Conservation (phyloP, 2,797 vertebrate genomes). For the Coregonus sp. region DNA sequence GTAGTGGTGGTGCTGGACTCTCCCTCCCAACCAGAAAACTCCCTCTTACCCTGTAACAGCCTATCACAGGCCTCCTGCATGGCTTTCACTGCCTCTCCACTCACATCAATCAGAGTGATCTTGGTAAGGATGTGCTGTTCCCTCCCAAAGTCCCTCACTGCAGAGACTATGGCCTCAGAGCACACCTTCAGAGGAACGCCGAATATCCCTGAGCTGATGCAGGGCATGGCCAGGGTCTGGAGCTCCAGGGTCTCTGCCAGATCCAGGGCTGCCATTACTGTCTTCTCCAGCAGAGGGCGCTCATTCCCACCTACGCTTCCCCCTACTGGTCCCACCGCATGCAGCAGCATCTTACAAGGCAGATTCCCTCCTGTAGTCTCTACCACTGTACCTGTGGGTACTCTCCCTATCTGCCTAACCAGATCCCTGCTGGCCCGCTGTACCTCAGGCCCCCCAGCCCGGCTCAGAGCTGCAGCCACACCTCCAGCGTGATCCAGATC, state of each 20-base stretch:
- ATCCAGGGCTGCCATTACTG: conserved; percentile 39
- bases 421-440: conserved; percentile 53
- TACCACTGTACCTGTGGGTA: conserved; percentile 43
- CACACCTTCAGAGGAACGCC: conserved; percentile 57
- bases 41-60: conserved; percentile 3
- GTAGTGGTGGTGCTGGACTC: background rate
- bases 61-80: conserved; percentile 56
- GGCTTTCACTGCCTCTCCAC: conserved; percentile 49
- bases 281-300: conserved; percentile 44
- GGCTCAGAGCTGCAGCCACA: conserved; percentile 61
- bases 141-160: conserved; percentile 53
- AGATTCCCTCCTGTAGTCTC: conserved; percentile 59
- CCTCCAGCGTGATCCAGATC: conserved; percentile 54
- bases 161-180: conserved; percentile 58
- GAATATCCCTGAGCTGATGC: conserved; percentile 54
- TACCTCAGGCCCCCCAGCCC: conserved; percentile 60
- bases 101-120: conserved; percentile 59
- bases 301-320: conserved; percentile 12
- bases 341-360: conserved; percentile 61
- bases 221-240: conserved; percentile 59
- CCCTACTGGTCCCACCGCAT: conserved; percentile 65
- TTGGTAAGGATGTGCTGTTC: conserved; percentile 36
- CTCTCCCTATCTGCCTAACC: conserved; percentile 39
- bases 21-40: background rate
- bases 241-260: conserved; percentile 44